A percentile compares a stretch with the other conserved stretches of the same genome.
Evolutionary conservation across 2,113 vertebrate species (phyloP).

Genomic region (Elephas maximus): DNA sequence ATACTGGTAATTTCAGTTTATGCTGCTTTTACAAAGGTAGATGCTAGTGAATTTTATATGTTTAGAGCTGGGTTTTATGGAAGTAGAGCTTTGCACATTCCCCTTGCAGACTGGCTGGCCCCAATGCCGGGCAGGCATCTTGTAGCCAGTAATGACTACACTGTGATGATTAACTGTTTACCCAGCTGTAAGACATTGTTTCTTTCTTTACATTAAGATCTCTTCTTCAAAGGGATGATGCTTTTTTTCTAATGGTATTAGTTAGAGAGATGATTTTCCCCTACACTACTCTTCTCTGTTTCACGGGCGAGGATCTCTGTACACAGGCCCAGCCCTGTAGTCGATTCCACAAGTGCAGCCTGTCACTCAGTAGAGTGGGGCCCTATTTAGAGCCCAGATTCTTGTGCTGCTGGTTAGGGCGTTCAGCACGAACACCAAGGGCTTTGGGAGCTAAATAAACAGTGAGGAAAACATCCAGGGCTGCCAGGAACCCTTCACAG

Average conservation of each 20-base stretch:
- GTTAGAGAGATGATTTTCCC: slow-evolving; percentile 78
- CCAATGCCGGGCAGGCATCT: background rate
- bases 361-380: slow-evolving; percentile 87
- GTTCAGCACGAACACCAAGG: slow-evolving; percentile 89
- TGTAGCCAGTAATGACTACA: background rate
- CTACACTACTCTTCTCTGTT: slow-evolving; percentile 78
- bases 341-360: slow-evolving; percentile 88
- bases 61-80: background rate
- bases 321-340: slow-evolving; percentile 83
- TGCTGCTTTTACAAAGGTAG: slow-evolving; percentile 11
- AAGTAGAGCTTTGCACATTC: background rate
- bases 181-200: slow-evolving; percentile 81
- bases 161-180: background rate
- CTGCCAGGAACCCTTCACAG: slow-evolving; percentile 90
- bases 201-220: slow-evolving; percentile 65
- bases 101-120: slow-evolving; percentile 41
- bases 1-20: slow-evolving; percentile 60
- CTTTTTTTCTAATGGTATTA: slow-evolving; percentile 68
- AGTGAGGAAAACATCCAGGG: slow-evolving; percentile 87
- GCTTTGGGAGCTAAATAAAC: slow-evolving; percentile 90
- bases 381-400: too few relatives aligned
- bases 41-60: too few relatives aligned
- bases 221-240: slow-evolving; percentile 73
- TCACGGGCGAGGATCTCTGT: slow-evolving; percentile 65
- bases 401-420: slow-evolving; percentile 89